Conservation (phyloP, 2,113 vertebrate species). For the Larimichthys polyactis region DNA sequence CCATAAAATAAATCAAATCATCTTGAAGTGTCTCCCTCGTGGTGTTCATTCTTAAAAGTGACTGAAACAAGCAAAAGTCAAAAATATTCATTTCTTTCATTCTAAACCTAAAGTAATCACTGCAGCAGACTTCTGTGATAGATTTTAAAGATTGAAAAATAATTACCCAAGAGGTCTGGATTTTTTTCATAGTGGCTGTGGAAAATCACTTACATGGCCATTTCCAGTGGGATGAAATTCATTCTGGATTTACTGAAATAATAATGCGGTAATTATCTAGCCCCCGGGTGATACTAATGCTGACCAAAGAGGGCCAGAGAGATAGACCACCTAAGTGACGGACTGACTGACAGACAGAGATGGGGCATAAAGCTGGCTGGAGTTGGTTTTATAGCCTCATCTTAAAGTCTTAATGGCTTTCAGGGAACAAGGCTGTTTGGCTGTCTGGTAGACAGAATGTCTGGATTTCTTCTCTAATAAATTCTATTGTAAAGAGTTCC, state of each 20-base stretch:
- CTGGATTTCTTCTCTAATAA: conserved; percentile 74
- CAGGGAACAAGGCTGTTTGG: conserved; percentile 60
- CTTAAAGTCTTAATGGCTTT: conserved; percentile 78
- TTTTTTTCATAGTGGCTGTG: conserved; percentile 8
- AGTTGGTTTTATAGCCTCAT: conserved; percentile 74
- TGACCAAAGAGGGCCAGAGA: conserved; percentile 46
- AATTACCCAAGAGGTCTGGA: conserved; percentile 64
- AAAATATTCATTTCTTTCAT: conserved; percentile 44
- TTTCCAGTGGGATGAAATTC: conserved; percentile 67
- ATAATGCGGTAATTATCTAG: conserved; percentile 63
- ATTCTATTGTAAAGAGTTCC: conserved; percentile 59
- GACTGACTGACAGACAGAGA: conserved; percentile 41
- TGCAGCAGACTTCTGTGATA: conserved; percentile 34
- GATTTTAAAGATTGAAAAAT: conserved; percentile 65
- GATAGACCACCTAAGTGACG: conserved; percentile 29
- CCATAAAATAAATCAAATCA: conserved; percentile 31
- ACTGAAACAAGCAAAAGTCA: conserved; percentile 24
- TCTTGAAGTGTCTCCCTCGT: conserved; percentile 8
- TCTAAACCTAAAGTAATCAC: conserved; percentile 38
- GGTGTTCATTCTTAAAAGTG: conserved; percentile 25
- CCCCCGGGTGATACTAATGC: conserved; percentile 53
- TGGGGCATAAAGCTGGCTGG: conserved; percentile 42
- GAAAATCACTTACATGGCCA: conserved; percentile 68
- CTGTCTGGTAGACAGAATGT: conserved; percentile 73
- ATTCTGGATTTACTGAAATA: conserved; percentile 68